These are phyloP conservation scores for Caenorhabditis remanei DNA, from an alignment of 1,140 invertebrate genomes.

Conservation along the genomic window DNA sequence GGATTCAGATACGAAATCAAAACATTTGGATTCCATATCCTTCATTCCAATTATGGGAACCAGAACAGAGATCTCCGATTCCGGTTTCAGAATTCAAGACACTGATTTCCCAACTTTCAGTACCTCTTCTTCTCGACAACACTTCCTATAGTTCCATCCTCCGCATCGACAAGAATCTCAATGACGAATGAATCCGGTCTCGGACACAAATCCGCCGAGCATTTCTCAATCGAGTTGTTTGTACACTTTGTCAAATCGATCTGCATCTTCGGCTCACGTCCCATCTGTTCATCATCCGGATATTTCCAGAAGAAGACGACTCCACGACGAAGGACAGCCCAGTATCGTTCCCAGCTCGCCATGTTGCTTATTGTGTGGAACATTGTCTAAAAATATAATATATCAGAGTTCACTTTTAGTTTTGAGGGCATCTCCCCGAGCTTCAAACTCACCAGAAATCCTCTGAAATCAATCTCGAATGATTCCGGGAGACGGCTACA, in stretches of 20 bases:
- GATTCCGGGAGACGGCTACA: constrained; percentile 56
- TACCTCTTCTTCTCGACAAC: constrained; percentile 60
- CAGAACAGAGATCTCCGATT: neutral
- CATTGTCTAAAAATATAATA: constrained; percentile 57
- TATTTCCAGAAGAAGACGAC: constrained; percentile 62
- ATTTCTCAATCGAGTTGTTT: constrained; percentile 22
- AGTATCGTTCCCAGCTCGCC: constrained; percentile 61
- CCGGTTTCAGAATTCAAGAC: no score
- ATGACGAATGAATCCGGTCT: constrained; percentile 38
- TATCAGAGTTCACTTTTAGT: neutral
- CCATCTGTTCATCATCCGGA: constrained; percentile 59
- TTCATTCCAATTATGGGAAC: no score
- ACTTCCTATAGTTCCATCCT: constrained; percentile 33
- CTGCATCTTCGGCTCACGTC: constrained; percentile 41
- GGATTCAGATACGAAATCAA: no score
- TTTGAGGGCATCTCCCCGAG: neutral
- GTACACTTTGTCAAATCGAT: constrained; percentile 56
- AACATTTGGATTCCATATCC: no score
- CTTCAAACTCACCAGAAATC: constrained; percentile 52
- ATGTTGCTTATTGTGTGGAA: constrained; percentile 43
- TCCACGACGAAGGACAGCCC: constrained; percentile 61
- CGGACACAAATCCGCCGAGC: constrained; percentile 41
- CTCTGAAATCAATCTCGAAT: constrained; percentile 57
- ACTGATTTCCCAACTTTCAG: neutral
- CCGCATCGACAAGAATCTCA: constrained; percentile 44